A percentile compares a stretch with the other conserved stretches of the same genome.
Conservation (phyloP, 2,888 invertebrate genomes). For the Amblyteles armatorius region DNA sequence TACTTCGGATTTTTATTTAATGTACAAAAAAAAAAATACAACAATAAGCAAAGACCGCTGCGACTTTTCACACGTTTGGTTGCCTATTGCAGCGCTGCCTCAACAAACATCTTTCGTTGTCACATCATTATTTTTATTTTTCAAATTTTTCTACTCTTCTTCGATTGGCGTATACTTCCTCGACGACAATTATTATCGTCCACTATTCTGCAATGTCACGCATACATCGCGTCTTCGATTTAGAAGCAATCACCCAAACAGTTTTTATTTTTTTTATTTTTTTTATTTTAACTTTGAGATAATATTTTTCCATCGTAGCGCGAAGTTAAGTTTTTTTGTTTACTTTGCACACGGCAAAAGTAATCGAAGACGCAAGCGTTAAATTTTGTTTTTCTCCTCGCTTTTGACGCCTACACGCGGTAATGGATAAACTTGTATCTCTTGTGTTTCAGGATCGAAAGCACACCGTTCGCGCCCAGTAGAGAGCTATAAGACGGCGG, state of each 20-base stretch:
- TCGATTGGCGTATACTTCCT: constrained; percentile 19
- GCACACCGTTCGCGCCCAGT: constrained; percentile 80
- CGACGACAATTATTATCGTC: constrained; percentile 16
- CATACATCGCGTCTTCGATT: constrained; percentile 32
- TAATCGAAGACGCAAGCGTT: constrained; percentile 52
- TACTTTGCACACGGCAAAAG: constrained; percentile 1
- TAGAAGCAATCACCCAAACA: constrained; percentile 12
- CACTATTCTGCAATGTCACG: constrained; percentile 12
- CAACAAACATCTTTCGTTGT: constrained; percentile 1
- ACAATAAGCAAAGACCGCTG: constrained; percentile 14
- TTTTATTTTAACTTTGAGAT: constrained; percentile 13
- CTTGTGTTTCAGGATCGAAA: constrained; percentile 83
- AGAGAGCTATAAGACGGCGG: constrained; percentile 63
- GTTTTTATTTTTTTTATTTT: neutral
- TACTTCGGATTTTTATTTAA: constrained; percentile 31
- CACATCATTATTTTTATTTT: neutral
- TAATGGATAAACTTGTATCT: constrained; percentile 68
- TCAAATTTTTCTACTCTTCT: constrained; percentile 3
- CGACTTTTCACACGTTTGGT: constrained; percentile 36
- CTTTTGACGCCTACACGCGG: constrained; percentile 57
- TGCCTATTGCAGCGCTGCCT: constrained; percentile 32
- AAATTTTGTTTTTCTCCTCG: constrained; percentile 37
- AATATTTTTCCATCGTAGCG: neutral
- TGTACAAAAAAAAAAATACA: constrained; percentile 9
- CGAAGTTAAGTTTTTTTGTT: constrained; percentile 14